Evolutionary conservation across 2,797 vertebrate species (phyloP).

Genomic region (Schizopygopsis malacanthus): DNA sequence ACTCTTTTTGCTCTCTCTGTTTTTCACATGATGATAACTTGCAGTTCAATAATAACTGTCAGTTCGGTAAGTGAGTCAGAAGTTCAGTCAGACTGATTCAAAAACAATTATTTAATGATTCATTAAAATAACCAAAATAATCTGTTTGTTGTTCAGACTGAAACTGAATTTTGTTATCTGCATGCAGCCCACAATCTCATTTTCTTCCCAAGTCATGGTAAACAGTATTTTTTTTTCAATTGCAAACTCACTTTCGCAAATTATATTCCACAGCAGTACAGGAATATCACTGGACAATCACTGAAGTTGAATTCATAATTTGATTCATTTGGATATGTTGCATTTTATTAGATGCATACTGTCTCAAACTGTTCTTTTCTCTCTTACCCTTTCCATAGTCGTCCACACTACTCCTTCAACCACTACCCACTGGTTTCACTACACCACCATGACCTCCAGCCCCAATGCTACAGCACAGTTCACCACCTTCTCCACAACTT

Average conservation of each 20-base stretch:
- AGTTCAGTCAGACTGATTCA: conserved; percentile 1
- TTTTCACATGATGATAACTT: not conserved
- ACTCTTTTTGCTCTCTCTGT: not conserved
- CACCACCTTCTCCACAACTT: conserved; percentile 67
- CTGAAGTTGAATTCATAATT: not conserved
- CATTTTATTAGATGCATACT: not conserved
- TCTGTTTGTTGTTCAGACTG: not conserved
- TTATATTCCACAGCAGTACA: not conserved
- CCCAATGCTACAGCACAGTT: conserved; percentile 67
- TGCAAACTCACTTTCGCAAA: not conserved
- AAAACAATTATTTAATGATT: not conserved
- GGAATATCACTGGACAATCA: not conserved
- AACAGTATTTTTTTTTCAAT: not conserved
- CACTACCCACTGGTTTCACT: conserved; percentile 25
- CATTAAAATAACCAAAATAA: not conserved
- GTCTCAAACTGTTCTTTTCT: conserved; percentile 14
- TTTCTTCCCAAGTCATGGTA: not conserved
- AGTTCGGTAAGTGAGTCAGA: not conserved
- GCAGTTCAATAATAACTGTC: not conserved
- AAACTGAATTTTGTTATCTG: not conserved
- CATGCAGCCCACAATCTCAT: not conserved
- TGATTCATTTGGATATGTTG: not conserved
- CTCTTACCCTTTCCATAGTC: conserved; percentile 35
- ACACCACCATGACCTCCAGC: conserved; percentile 63
- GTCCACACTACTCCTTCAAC: conserved; percentile 24